These are phyloP conservation scores for Strongylocentrotus purpuratus DNA, from an alignment of 35 echinoderm and acorn worm genomes.

Conservation along the genomic window DNA sequence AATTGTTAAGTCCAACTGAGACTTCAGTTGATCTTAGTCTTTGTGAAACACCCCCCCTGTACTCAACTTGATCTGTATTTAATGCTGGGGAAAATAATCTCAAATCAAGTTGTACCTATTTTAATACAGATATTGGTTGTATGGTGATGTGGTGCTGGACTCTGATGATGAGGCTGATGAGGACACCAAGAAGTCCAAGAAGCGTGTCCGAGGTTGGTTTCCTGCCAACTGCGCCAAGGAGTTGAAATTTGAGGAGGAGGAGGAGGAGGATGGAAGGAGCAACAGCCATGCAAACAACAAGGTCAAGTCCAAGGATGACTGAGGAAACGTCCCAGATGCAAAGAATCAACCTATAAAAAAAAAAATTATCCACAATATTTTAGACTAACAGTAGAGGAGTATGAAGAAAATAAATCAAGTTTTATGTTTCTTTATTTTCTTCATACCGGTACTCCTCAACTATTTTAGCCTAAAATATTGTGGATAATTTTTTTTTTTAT, in stretches of 20 bases:
- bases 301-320: slow-evolving; percentile 45
- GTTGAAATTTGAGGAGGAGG: slow-evolving; percentile 5
- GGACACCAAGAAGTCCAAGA: not conserved
- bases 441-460: too few species aligned
- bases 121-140: slow-evolving; percentile 63
- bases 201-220: slow-evolving; percentile 63
- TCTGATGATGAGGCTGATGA: not conserved
- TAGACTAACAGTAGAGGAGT: too few species aligned
- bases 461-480: too few species aligned
- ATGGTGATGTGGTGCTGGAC: slow-evolving; percentile 49
- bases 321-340: not conserved
- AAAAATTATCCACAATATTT: too few species aligned
- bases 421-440: too few species aligned
- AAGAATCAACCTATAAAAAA: too few species aligned
- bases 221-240: slow-evolving; percentile 59
- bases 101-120: not conserved
- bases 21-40: too few species aligned
- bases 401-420: too few species aligned
- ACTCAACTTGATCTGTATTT: too few species aligned
- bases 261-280: not conserved
- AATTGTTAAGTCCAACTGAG: too few species aligned
- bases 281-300: not conserved
- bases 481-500: too few species aligned
- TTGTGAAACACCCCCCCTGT: too few species aligned
- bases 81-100: not conserved